Evolutionary conservation across 2,113 vertebrate genomes (phyloP).

Genomic region (Tursiops truncatus): DNA sequence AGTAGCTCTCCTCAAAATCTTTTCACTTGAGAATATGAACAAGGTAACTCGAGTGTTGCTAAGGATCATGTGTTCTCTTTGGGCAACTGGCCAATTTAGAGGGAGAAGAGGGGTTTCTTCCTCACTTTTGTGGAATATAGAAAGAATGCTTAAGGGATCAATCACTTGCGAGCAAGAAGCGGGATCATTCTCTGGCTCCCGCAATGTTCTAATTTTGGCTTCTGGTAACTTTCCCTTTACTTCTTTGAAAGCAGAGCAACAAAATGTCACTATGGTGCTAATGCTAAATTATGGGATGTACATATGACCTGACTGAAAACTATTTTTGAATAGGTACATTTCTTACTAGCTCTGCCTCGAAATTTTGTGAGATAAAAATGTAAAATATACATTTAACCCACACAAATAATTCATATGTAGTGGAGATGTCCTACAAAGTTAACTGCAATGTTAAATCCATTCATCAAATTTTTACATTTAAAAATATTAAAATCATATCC

Average conservation of each 20-base stretch:
- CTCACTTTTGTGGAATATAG: not conserved
- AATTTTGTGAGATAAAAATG: not conserved
- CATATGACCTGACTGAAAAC: not conserved
- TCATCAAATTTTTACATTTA: conserved; percentile 6
- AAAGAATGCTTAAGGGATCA: not conserved
- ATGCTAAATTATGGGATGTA: not conserved
- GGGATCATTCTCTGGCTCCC: not conserved
- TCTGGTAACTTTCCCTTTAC: conserved; percentile 37
- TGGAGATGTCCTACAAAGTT: not conserved
- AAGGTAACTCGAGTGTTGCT: not conserved
- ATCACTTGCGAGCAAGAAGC: not conserved
- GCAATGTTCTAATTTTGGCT: conserved; percentile 37
- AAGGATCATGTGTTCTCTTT: not conserved
- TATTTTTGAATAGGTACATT: not conserved
- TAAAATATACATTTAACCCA: conserved; percentile 19
- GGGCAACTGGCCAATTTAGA: not conserved
- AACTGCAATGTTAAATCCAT: not conserved
- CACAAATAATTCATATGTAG: not conserved
- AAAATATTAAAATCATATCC: not conserved
- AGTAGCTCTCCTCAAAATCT: not conserved
- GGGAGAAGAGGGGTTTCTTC: not conserved
- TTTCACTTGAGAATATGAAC: not conserved
- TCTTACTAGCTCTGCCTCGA: not conserved
- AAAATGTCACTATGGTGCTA: conserved; percentile 20
- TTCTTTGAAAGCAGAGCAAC: conserved; percentile 53